These are phyloP conservation scores for Rhizomys pruinosus DNA, from an alignment of 2,113 vertebrate species.

Conservation along the genomic window DNA sequence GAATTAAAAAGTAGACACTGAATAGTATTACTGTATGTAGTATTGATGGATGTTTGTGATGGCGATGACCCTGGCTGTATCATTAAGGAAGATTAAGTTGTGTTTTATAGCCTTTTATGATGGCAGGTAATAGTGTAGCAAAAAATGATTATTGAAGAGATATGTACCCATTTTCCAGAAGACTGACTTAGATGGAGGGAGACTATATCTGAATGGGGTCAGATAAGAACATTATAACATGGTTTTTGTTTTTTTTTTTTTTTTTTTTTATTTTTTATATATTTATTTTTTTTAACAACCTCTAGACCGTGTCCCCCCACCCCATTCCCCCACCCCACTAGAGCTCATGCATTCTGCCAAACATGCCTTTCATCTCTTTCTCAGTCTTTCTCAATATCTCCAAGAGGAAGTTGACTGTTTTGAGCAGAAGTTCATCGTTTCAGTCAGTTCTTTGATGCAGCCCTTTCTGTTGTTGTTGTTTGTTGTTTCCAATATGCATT, in stretches of 20 bases:
- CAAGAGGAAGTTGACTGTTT: no score
- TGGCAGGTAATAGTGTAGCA: neutral
- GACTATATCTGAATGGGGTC: neutral
- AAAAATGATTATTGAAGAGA: neutral
- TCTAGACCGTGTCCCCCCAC: no score
- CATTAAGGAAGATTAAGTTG: constrained; percentile 18
- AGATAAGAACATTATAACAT: neutral
- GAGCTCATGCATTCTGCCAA: no score
- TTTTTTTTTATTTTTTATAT: no score
- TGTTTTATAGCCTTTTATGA: constrained; percentile 15
- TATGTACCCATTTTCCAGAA: neutral
- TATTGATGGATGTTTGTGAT: neutral
- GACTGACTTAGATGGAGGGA: neutral
- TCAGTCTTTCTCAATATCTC: no score
- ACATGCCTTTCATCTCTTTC: no score
- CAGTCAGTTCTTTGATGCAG: no score
- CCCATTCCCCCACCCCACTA: no score
- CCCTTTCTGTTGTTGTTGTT: no score
- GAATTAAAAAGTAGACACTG: neutral
- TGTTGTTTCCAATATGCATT: no score
- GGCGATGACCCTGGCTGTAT: neutral
- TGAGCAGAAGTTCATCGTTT: no score
- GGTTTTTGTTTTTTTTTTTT: neutral
- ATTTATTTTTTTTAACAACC: no score
- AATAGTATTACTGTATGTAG: neutral